Percentiles rank a stretch among this genome's conserved stretches.
phyloP scores from a whole-genome alignment of 1,140 invertebrate species.

The Scylla paramamosain region DNA sequence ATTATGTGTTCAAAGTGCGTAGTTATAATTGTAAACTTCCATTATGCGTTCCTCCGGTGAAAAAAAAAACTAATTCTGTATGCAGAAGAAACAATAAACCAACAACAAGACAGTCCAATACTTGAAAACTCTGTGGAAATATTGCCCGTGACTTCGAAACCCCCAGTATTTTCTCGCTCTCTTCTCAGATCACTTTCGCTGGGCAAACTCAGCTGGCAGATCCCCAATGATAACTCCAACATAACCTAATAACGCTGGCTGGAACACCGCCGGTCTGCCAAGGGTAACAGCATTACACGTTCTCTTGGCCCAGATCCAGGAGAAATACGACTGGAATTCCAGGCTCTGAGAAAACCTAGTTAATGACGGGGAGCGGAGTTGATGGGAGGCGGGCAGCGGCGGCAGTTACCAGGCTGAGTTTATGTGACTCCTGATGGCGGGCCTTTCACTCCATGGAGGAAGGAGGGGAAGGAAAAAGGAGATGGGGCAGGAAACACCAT shows the following conservation, averaged over 20 bases:
- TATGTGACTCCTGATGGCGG: conserved; percentile 68
- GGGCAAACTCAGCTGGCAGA: not conserved
- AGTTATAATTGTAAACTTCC: not conserved
- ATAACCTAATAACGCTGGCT: conserved; percentile 57
- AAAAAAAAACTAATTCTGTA: not conserved
- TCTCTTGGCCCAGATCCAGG: conserved; percentile 70
- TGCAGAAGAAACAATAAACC: not conserved
- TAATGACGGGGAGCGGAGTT: conserved; percentile 74
- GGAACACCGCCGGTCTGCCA: conserved; percentile 51
- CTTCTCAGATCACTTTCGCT: not conserved
- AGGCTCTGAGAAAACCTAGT: conserved; percentile 72
- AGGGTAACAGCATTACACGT: conserved; percentile 70
- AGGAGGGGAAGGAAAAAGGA: conserved; percentile 19
- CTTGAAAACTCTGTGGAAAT: too few relatives aligned
- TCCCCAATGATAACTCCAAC: conserved; percentile 55
- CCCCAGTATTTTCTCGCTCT: not conserved
- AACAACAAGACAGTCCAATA: too few relatives aligned
- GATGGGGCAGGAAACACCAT: not conserved
- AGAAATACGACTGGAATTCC: conserved; percentile 73
- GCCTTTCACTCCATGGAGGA: conserved; percentile 57
- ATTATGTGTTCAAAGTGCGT: not conserved
- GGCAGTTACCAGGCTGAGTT: conserved; percentile 69
- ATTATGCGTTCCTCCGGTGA: not conserved
- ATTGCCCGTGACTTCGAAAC: not conserved
- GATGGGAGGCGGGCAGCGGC: conserved; percentile 65